Percentiles rank a stretch among this genome's conserved stretches.
phyloP scores from a whole-genome alignment of 2,113 vertebrate species.

The Pundamilia nyererei region DNA sequence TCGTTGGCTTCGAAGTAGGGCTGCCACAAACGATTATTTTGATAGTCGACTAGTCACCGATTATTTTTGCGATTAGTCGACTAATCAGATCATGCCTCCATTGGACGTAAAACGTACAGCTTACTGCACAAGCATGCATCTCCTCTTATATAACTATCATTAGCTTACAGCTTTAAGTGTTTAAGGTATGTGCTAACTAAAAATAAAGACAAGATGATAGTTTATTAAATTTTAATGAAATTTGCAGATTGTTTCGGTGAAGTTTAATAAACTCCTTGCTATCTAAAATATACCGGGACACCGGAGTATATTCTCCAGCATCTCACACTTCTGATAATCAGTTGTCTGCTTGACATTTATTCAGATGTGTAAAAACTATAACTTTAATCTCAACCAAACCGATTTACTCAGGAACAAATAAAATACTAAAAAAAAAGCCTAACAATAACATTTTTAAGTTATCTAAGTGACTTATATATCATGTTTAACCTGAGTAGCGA shows the following conservation, averaged over 20 bases:
- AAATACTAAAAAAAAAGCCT: accelerated
- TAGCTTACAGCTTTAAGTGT: neutral
- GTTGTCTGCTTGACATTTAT: accelerated
- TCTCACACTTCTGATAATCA: neutral
- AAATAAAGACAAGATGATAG: neutral
- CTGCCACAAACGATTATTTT: neutral
- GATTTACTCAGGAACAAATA: neutral
- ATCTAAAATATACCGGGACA: neutral
- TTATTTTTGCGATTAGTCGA: neutral
- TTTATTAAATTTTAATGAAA: neutral
- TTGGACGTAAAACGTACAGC: neutral
- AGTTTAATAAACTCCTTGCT: neutral
- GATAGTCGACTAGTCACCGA: neutral
- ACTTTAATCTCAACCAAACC: neutral
- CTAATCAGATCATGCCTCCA: neutral
- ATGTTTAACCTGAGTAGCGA: too few relatives aligned
- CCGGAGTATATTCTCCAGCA: accelerated
- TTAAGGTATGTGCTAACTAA: neutral
- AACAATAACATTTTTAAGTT: too few relatives aligned
- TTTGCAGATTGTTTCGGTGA: neutral
- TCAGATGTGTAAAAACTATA: neutral
- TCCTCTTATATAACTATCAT: neutral
- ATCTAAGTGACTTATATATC: too few relatives aligned
- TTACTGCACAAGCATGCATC: neutral
- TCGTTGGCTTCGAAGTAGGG: neutral